A percentile compares a stretch with the other conserved stretches of the same genome.
Conservation (phyloP, 2,113 vertebrate genomes). For the Alethe castanea region DNA sequence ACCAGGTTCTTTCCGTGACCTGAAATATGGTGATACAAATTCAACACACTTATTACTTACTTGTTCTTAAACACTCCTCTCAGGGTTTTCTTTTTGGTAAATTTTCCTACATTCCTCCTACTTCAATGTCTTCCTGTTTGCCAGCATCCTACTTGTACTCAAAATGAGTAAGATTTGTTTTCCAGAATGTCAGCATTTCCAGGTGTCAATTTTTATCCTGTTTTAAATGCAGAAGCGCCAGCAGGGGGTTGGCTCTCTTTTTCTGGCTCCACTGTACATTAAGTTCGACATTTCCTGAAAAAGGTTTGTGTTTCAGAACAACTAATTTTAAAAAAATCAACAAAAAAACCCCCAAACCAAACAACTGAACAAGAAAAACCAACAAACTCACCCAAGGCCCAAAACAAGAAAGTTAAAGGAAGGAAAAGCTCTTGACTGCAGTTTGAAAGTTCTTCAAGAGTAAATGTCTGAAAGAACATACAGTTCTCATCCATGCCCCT, state of each 20-base stretch:
- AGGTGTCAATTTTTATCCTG: conserved; percentile 42
- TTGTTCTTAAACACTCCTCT: not conserved
- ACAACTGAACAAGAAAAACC: too few species aligned
- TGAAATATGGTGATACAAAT: not conserved
- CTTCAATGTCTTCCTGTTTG: not conserved
- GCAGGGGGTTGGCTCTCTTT: not conserved
- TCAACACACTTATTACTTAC: not conserved
- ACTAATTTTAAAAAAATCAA: not conserved
- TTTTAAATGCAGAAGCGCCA: not conserved
- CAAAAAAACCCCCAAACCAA: not conserved
- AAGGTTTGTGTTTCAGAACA: conserved; percentile 30
- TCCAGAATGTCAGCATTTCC: conserved; percentile 40
- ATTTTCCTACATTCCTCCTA: conserved; percentile 20
- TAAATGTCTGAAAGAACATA: not conserved
- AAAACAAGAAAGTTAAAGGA: not conserved
- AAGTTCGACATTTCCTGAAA: not conserved
- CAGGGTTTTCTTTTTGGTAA: not conserved
- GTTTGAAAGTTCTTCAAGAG: not conserved
- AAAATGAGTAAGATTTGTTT: conserved; percentile 6
- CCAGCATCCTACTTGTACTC: not conserved
- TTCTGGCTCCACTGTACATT: not conserved
- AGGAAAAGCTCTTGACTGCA: not conserved
- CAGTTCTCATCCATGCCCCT: not conserved
- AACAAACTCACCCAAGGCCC: not conserved
- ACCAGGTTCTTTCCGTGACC: not conserved